Evolutionary conservation across 2,797 vertebrate genomes (phyloP), one percentile per base, ranked within the genome.

Genomic region (Saxicola maurus): DNA sequence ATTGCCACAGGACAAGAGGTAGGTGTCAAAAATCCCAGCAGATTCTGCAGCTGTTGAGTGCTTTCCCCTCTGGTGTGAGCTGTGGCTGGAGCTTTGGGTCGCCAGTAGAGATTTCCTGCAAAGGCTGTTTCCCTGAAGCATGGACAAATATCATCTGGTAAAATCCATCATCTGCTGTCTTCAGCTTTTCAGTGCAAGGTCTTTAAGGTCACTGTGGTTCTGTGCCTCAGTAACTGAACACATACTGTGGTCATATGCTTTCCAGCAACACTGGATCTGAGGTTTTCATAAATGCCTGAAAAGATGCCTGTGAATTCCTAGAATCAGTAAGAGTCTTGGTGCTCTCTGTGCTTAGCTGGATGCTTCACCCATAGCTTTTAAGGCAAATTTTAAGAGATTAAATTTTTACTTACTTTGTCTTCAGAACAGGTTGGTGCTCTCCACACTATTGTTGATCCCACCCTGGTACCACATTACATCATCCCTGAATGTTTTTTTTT

Each of bases 1-100:
- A 98, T 99, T 7, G 98, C 99, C 77, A 99, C 99, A 4, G 99
- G 99, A 89, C 99, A 99, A 92, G 99, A 99, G 98, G 99, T 99
- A 82, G 95, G 96, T 69, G 40, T 14, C 65, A 51, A 4, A 71
- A 57, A 43, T 42, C n/a, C 61, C 55, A 56, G 43, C 48, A 66
- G 28, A 38, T 52, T 52, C 56, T 82, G 77, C 53, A 57, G 74
- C 9, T 59, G 1, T 8, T 42, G 20, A 13, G n/a, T 19, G 33
- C 40, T 52, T 60, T 91, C 64, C 55, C 20, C 12, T 90, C 75
- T 76, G 40, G 37, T 55, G 18, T 9, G 4, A 48, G 16, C 55
- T 62, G 35, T 43, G 60, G 14, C 21, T 56, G 57, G 33, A 49
- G 24, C 38, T 84, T 53, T 42, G 3, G 15, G 33, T 66, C 6